Evolutionary conservation across 92 coral and sea anemone species (phyloP), one percentile per base, ranked within the genome.

Genomic region (Heliopora coerulea): DNA sequence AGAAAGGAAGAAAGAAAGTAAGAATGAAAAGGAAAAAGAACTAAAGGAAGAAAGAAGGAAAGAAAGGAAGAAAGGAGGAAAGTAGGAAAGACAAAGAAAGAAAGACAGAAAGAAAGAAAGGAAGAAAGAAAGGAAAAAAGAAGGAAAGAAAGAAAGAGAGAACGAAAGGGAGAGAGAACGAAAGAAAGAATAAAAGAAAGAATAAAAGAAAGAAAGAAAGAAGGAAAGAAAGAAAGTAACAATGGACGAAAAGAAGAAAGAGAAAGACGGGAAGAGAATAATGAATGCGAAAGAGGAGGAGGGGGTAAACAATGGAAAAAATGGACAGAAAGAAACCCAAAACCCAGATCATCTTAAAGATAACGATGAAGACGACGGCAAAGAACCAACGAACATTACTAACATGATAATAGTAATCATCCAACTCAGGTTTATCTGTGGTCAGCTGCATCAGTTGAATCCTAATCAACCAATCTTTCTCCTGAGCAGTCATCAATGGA

Each of bases 391-490:
- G 21, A 56, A 27, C 35, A 54, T 6, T 3, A 44, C 74, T 7
- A 50, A 93, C 98, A 88, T 93, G 98, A 61, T 85, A 93, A 48
- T 93, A 93, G 49, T 82, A 93, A 79, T 93, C 98, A 72, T 90
- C 96, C 35, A 93, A 84, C 35, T 90, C 90, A 11, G 98, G 91
- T 30, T 85, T 86, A 72, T 56, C 84, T 40, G 92, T 93, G 0
- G 98, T 93, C 64, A 93, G 75, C 68, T 93, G 98, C 49, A 93
- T 78, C 54, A 93, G 57, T 60, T 93, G 98, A 57, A 93, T 93
- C 88, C 91, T 90, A 62, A 93, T 89, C 56, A 93, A 29, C 98
- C 98, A 93, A 34, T 93, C 98, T 41, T 93, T 93, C 77, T 93
- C 98, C 73, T 89, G 74, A n/a, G 96, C 83, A 1, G 91, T 90